Evolutionary conservation across 1,140 invertebrate species (phyloP), one percentile per base, ranked within the genome.

Genomic region (Euura lappo): DNA sequence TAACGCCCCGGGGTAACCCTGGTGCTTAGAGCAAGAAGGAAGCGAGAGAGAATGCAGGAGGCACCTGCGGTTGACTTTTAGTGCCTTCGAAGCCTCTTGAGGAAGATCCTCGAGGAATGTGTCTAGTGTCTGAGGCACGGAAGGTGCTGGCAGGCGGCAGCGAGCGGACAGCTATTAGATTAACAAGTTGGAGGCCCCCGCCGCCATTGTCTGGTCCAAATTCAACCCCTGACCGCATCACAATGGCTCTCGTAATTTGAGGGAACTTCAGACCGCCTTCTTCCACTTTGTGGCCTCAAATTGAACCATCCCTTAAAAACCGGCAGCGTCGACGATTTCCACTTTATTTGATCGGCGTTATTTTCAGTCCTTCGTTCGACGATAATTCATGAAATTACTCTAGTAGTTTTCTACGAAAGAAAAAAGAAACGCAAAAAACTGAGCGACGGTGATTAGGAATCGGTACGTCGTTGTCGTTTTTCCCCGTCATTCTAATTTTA

Each of bases 161-260:
- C 81, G 85, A 84, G 72, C 28, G 75, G 78, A 83, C 80, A 84
- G 78, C 81, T 85, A 84, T 86, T 86, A 86, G 81, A 84, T 85
- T 86, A 86, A 86, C 84, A 80, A 85, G 84, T 82, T 75, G 28
- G 75, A 77, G 76, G 78, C 79, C 51, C 51, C 8, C 51, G 51
- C 10, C 72, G 81, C 84, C 82, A 85, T 86, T 86, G 83, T 84
- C 82, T 81, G 82, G 77, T 71, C 79, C 76, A 82, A 84, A 84
- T 80, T 79, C 76, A 76, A 78, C 72, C 65, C 76, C 78, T 60
- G 79, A 80, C 76, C 74, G 77, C 76, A 68, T 76, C 75, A 81
- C 84, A 83, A 85, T 85, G 83, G 80, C 77, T 73, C 79, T 77
- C 76, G 78, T 86, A 84, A 85, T 85, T 86, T 85, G 75, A 70